Base-by-base conservation (phyloP, 1,140 invertebrate species). In the Arctopsyche grandis region DNA sequence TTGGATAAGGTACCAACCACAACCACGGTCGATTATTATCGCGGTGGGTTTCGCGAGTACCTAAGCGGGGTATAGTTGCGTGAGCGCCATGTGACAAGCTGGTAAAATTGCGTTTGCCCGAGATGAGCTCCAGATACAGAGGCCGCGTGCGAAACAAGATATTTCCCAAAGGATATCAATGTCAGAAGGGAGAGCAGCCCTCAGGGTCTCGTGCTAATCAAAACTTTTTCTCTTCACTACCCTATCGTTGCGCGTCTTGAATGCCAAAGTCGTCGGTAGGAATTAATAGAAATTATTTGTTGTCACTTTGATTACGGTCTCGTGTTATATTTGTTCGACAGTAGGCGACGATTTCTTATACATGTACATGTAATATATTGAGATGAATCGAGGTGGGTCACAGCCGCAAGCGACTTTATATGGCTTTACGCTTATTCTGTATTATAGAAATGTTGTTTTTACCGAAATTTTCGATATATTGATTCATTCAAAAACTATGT, bases 81-180 rank as follows among this genome's bases (percentile, higher is more conserved):
- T 38, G 29, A 1, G 21, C 14, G 56, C 9, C 21, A 16, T 21
- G 52, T 48, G 73, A 73, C 69, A 73, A 60, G 44, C 52, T 38
- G 24, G 73, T 60, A 60, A 75, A 60, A 56, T 75, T 75, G 73
- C 56, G 73, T 56, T 38, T 58, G 46, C 9, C 10, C 46, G 19
- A 60, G 73, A 56, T 56, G 73, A 75, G 46, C 73, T 75, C 52
- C 43, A 44, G 38, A 73, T 73, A 22, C 43, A 19, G 69, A 3
- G 14, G 1, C 73, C 5, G 56, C 56, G 29, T 38, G 38, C 12
- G 38, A 71, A 38, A 29, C 24, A 22, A 71, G 24, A 58, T 75
- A 75, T 75, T 75, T 75, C 73, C 73, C 73, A 75, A n/a, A 75
- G 73, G 73, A 75, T 60, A 60, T 75, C 52, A 60, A 26, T 60